Conservation (phyloP, 2,113 vertebrate species). For the Montifringilla adamsi region DNA sequence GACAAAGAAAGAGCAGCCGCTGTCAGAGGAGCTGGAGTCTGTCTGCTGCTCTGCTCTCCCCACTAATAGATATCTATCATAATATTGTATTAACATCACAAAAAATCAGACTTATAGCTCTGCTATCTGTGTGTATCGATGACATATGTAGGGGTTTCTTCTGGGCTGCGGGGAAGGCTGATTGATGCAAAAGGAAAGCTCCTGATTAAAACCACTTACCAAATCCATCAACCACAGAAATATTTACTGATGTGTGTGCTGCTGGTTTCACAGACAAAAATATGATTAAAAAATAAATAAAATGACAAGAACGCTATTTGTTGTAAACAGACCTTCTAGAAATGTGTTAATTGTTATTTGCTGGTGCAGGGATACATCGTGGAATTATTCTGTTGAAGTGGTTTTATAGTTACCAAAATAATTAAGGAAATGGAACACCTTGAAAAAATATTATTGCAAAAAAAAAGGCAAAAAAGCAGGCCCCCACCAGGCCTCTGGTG, state of each 20-base stretch:
- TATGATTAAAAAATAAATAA: not conserved
- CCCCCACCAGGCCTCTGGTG: not conserved
- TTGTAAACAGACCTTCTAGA: not conserved
- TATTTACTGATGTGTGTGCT: not conserved
- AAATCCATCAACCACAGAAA: not conserved
- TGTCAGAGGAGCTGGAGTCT: conserved; percentile 77
- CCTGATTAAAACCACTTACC: conserved; percentile 3
- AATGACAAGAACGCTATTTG: fast-evolving
- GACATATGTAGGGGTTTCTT: conserved; percentile 13
- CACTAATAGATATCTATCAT: conserved; percentile 73
- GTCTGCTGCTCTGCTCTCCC: conserved; percentile 62
- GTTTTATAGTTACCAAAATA: not conserved
- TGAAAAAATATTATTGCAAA: conserved; percentile 28
- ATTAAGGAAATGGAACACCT: not conserved
- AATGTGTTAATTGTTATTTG: not conserved
- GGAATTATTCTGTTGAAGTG: not conserved
- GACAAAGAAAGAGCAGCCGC: conserved; percentile 77
- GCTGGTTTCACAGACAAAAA: not conserved
- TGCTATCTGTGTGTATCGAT: conserved; percentile 11
- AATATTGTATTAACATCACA: conserved; percentile 63
- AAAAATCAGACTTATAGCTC: conserved; percentile 46
- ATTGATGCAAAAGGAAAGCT: conserved; percentile 71
- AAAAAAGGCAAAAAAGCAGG: not conserved
- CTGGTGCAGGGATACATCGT: not conserved
- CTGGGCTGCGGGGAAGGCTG: conserved; percentile 28